A percentile compares a stretch with the other conserved stretches of the same genome.
These are phyloP conservation scores for Myrmophylax atrothorax DNA, from an alignment of 2,113 vertebrate species.

Conservation along the genomic window DNA sequence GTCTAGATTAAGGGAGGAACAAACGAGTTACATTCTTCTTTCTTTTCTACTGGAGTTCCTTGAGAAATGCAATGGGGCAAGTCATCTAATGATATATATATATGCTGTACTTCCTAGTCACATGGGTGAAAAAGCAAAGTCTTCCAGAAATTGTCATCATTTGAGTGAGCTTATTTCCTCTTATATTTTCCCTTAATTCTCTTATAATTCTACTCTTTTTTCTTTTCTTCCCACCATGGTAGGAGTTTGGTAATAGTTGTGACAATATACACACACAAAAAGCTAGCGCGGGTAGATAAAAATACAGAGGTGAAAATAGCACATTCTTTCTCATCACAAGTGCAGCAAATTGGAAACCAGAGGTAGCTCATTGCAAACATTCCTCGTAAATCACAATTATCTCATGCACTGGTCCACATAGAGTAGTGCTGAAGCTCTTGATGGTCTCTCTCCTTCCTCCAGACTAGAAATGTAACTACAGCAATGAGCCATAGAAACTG, in stretches of 20 bases:
- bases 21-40: neutral
- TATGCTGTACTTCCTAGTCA: neutral
- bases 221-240: neutral
- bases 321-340: neutral
- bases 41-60: neutral
- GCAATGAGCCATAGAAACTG: neutral
- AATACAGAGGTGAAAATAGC: neutral
- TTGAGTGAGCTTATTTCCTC: neutral
- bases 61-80: neutral
- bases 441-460: neutral
- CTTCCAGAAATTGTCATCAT: neutral
- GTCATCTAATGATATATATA: neutral
- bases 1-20: slow-evolving; percentile 2
- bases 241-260: neutral
- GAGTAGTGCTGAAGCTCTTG: neutral
- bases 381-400: neutral
- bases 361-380: neutral
- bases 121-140: neutral
- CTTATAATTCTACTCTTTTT: neutral
- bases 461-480: neutral
- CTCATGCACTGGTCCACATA: neutral
- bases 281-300: neutral
- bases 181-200: neutral
- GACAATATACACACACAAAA: neutral
- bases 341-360: neutral